A percentile compares a stretch with the other conserved stretches of the same genome.
phyloP scores from a whole-genome alignment of 2,888 invertebrate species.

The Cheiracanthium punctorium region DNA sequence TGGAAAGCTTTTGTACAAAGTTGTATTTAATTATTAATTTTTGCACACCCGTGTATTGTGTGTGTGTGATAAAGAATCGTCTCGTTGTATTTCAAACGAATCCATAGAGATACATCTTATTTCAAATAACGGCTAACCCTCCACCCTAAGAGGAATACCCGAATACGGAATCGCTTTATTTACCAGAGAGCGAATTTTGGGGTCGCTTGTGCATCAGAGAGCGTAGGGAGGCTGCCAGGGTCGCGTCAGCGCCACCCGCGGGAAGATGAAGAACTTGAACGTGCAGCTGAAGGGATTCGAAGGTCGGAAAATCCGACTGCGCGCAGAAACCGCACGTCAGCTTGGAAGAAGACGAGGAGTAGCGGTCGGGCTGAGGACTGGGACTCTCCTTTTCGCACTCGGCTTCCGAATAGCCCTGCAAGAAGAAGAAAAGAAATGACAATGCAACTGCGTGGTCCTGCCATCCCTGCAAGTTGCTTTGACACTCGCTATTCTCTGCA shows the following conservation, averaged over 20 bases:
- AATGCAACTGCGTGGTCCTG: too few species aligned
- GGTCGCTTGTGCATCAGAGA: conserved; percentile 36
- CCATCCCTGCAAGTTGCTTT: too few species aligned
- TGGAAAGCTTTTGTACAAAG: too few species aligned
- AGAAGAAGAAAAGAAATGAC: neutral
- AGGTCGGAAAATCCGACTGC: conserved; percentile 86
- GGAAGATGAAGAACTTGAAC: conserved; percentile 84
- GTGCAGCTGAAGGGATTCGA: conserved; percentile 90
- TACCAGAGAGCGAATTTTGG: conserved; percentile 22
- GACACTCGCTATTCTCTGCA: too few species aligned
- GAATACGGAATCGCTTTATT: too few species aligned
- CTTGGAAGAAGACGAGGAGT: conserved; percentile 28
- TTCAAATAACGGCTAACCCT: too few species aligned
- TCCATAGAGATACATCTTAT: too few species aligned
- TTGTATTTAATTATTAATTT: too few species aligned
- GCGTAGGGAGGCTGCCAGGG: conserved; percentile 20
- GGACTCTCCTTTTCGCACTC: neutral
- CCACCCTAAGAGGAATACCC: too few species aligned
- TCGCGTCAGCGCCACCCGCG: conserved; percentile 5
- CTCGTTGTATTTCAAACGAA: too few species aligned
- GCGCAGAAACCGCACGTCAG: conserved; percentile 92
- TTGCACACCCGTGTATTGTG: too few species aligned
- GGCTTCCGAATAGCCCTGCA: neutral
- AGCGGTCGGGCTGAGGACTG: neutral
- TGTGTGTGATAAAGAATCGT: too few species aligned